Percentiles rank a stretch among this genome's conserved stretches.
Conservation (phyloP, 2,797 vertebrate genomes). For the Dipus sagitta region DNA sequence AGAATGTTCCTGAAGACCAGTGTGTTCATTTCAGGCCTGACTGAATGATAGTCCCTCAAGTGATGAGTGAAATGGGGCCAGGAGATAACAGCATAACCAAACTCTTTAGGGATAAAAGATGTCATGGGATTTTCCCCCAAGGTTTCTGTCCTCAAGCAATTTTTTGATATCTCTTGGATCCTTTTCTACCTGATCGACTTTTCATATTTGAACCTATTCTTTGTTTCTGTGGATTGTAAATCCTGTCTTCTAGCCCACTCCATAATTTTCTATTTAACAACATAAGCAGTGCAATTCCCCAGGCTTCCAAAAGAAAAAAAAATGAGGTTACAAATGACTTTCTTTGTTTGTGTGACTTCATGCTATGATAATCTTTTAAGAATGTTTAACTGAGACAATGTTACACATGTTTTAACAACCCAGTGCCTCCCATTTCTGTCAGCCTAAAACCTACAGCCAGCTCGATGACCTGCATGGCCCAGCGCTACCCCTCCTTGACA, state of each 20-base stretch:
- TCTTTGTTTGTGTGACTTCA: slow-evolving; percentile 36
- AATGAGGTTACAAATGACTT: neutral
- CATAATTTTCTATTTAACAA: neutral
- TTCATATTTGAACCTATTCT: neutral
- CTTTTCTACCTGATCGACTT: slow-evolving; percentile 21
- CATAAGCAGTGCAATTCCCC: neutral
- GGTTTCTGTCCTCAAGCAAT: neutral
- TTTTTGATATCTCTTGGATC: neutral
- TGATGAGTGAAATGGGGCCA: neutral
- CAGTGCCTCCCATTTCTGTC: neutral
- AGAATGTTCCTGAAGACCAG: neutral
- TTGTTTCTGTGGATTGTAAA: neutral
- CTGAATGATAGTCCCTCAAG: neutral
- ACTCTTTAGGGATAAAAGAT: neutral
- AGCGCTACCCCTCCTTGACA: fast-evolving
- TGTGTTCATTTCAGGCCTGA: fast-evolving
- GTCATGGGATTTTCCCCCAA: neutral
- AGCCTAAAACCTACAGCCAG: neutral
- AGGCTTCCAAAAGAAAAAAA: neutral
- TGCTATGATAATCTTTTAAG: neutral
- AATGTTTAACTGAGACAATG: neutral
- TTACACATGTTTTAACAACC: neutral
- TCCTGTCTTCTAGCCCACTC: neutral
- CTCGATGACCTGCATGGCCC: neutral
- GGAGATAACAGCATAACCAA: neutral